phyloP scores from a whole-genome alignment of 2,797 vertebrate genomes.

The Pogonophryne albipinna region DNA sequence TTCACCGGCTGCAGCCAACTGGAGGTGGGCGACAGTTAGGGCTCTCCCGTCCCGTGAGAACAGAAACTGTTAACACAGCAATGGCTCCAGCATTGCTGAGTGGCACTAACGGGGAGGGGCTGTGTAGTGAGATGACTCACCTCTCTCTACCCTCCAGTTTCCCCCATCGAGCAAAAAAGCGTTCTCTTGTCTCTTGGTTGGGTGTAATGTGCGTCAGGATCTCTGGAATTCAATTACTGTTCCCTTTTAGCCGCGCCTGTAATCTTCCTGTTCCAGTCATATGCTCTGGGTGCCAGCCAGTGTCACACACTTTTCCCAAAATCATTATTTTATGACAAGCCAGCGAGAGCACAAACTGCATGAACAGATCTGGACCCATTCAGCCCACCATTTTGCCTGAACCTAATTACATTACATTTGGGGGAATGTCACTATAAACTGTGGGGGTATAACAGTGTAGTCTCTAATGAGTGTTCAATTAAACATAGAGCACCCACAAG shows the following conservation, averaged over 20 bases:
- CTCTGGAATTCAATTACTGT: conserved; percentile 85
- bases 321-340: conserved; percentile 77
- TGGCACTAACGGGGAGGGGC: conserved; percentile 78
- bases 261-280: conserved; percentile 81
- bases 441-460: conserved; percentile 74
- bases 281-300: conserved; percentile 77
- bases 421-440: conserved; percentile 80
- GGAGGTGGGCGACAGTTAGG: conserved; percentile 80
- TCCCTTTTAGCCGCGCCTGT: conserved; percentile 82
- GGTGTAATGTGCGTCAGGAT: conserved; percentile 83
- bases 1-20: conserved; percentile 81
- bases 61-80: conserved; percentile 85
- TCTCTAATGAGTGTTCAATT: conserved; percentile 83
- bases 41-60: conserved; percentile 83
- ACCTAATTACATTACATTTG: conserved; percentile 79
- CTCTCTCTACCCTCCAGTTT: conserved; percentile 80
- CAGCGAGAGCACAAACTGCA: conserved; percentile 67
- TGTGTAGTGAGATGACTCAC: conserved; percentile 76
- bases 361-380: conserved; percentile 73
- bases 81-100: conserved; percentile 83
- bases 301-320: conserved; percentile 75
- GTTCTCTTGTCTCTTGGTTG: conserved; percentile 85
- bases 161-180: conserved; percentile 84
- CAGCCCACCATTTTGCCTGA: conserved; percentile 67
- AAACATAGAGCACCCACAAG: conserved; percentile 79